Evolutionary conservation across 2,888 invertebrate genomes (phyloP).

Genomic region (Beris chalybata): DNA sequence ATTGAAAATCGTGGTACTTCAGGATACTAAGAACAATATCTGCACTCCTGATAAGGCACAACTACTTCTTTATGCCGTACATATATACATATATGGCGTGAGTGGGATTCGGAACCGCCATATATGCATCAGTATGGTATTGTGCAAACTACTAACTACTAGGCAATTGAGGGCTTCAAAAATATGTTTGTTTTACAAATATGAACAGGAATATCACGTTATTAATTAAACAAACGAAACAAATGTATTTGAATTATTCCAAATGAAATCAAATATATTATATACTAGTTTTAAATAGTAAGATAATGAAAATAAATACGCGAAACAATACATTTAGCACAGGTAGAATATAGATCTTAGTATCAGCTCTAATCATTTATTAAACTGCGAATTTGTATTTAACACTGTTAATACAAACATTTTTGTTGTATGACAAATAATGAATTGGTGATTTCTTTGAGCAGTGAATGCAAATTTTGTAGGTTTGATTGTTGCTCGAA

Average conservation of each 20-base stretch:
- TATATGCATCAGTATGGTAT: too few relatives aligned
- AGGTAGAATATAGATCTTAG: conserved; percentile 13
- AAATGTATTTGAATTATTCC: background rate
- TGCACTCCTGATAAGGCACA: too few relatives aligned
- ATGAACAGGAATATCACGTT: too few relatives aligned
- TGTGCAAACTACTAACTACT: too few relatives aligned
- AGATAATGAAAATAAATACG: conserved; percentile 19
- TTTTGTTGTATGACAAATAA: background rate
- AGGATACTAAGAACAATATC: too few relatives aligned
- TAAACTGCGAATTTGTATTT: background rate
- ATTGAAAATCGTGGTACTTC: too few relatives aligned
- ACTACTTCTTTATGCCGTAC: too few relatives aligned
- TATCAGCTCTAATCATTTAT: background rate
- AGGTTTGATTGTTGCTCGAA: background rate
- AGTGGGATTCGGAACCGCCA: too few relatives aligned
- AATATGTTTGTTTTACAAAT: too few relatives aligned
- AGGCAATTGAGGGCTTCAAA: too few relatives aligned
- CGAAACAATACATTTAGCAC: conserved; percentile 31
- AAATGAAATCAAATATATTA: background rate
- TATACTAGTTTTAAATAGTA: conserved; percentile 24
- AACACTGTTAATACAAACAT: background rate
- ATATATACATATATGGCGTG: too few relatives aligned
- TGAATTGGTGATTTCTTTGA: background rate
- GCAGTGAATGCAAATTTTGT: background rate
- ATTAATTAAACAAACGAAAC: background rate